phyloP scores from a whole-genome alignment of 2,797 vertebrate genomes.

The Glyptemys insculpta region DNA sequence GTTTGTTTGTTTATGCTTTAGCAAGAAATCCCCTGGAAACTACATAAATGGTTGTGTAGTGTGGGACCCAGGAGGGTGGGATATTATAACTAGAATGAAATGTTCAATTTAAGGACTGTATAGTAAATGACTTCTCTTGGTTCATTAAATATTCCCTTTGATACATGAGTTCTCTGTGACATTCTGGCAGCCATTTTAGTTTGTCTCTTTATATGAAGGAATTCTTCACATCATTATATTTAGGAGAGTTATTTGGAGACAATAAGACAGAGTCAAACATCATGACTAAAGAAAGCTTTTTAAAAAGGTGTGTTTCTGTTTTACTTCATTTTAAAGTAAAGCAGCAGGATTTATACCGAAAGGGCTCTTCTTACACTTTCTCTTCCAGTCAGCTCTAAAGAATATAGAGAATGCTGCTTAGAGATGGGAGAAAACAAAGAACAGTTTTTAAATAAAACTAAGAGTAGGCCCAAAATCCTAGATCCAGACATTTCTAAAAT shows the following conservation, averaged over 20 bases:
- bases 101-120: neutral
- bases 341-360: neutral
- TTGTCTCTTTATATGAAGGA: slow-evolving; percentile 33
- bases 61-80: neutral
- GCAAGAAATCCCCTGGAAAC: neutral
- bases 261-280: neutral
- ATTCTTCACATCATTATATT: slow-evolving; percentile 15
- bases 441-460: neutral
- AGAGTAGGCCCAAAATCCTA: neutral
- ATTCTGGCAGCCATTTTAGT: slow-evolving; percentile 4
- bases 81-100: slow-evolving; percentile 37
- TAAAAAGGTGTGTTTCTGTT: neutral
- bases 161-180: neutral
- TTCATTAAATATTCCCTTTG: slow-evolving; percentile 26
- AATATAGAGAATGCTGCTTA: neutral
- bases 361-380: neutral
- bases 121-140: slow-evolving; percentile 20
- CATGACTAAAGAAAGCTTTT: neutral
- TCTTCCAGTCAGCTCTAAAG: neutral
- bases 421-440: neutral
- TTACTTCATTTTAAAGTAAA: neutral
- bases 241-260: slow-evolving; percentile 15
- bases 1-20: neutral
- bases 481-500: neutral
- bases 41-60: neutral